A percentile compares a stretch with the other conserved stretches of the same genome.
Conservation (phyloP, 2,888 invertebrate genomes). For the Nineta flava region DNA sequence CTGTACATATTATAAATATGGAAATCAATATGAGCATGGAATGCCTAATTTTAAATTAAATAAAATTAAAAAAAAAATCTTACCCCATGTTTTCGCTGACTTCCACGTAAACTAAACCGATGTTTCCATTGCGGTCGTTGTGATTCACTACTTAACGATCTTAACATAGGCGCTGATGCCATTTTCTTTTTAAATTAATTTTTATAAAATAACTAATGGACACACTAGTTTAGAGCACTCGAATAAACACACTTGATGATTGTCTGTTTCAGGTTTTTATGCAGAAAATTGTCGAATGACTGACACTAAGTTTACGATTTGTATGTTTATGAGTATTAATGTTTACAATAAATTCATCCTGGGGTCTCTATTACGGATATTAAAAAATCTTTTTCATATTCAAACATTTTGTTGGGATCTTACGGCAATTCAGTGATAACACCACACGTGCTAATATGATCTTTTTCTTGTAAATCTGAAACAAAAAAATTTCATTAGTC, state of each 20-base stretch:
- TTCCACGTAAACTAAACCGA: conserved; percentile 54
- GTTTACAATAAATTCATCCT: background rate
- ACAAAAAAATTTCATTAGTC: background rate
- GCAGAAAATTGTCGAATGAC: background rate
- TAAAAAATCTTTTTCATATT: background rate
- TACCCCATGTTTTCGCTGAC: conserved; percentile 44
- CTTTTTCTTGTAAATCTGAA: background rate
- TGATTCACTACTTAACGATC: conserved; percentile 49
- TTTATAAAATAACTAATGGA: background rate
- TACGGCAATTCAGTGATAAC: background rate
- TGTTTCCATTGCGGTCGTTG: conserved; percentile 57
- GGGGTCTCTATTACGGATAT: background rate
- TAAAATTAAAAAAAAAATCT: too few relatives aligned
- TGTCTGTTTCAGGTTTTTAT: background rate
- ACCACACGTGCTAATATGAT: background rate
- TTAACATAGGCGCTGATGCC: conserved; percentile 33
- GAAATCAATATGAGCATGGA: too few relatives aligned
- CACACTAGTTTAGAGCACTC: background rate
- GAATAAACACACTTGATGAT: too few relatives aligned
- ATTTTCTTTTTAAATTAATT: background rate
- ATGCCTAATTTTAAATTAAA: too few relatives aligned
- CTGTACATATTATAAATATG: too few relatives aligned
- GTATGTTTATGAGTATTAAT: background rate
- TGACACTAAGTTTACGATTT: background rate
- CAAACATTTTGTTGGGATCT: background rate